Conservation (phyloP, 2,797 vertebrate genomes). For the Neosilurus mollespiculum region DNA sequence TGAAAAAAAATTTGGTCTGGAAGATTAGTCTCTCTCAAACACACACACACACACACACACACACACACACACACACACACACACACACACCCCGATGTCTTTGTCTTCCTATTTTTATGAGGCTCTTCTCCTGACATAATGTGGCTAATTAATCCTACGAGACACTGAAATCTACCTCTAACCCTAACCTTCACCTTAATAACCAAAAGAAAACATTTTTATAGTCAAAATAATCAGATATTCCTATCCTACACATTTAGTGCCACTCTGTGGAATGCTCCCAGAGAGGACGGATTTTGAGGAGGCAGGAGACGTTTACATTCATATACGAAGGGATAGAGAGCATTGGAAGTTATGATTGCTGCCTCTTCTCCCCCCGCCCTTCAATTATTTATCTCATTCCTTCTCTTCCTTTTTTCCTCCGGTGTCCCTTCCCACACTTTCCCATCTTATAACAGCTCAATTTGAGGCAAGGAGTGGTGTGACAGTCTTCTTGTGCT, state of each 20-base stretch:
- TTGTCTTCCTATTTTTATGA: not conserved
- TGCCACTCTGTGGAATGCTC: not conserved
- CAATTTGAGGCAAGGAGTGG: constrained; percentile 64
- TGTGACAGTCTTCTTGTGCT: constrained; percentile 39
- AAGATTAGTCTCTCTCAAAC: constrained; percentile 22
- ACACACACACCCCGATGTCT: not conserved
- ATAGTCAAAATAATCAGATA: not conserved
- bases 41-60: constrained; percentile 38
- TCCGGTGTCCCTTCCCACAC: constrained; percentile 56
- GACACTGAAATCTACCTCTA: not conserved
- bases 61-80: constrained; percentile 11
- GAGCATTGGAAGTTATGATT: constrained; percentile 67
- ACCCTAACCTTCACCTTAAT: not conserved
- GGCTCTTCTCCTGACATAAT: not conserved
- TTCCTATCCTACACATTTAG: not conserved
- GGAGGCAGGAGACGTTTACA: constrained; percentile 25
- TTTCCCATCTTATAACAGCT: constrained; percentile 62
- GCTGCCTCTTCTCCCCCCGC: constrained; percentile 57
- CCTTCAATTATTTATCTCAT: constrained; percentile 69
- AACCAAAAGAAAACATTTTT: not conserved
- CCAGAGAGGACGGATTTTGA: not conserved
- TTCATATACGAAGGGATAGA: constrained; percentile 33
- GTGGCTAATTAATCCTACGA: not conserved
- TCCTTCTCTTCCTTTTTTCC: constrained; percentile 59
- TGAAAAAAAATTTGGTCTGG: constrained; percentile 27